Evolutionary conservation across 2,888 invertebrate species (phyloP), one percentile per base, ranked within the genome.

Genomic region (Limnephilus auricula): DNA sequence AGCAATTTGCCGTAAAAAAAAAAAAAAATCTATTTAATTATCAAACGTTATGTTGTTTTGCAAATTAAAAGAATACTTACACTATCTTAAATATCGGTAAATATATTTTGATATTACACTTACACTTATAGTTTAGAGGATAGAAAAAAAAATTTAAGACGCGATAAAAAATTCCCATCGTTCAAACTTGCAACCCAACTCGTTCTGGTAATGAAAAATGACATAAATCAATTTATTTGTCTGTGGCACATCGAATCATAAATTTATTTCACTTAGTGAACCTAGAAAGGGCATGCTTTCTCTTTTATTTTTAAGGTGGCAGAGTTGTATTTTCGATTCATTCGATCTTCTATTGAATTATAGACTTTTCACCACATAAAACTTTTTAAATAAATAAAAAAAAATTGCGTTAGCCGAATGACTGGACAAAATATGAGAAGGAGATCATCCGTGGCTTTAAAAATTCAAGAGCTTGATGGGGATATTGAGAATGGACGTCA

Each of bases 161-260:
- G 40, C 40, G 12, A 45, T 45, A 65, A 65, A 65, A 65, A 65
- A 65, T 65, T 31, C 32, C 31, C 9, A 37, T 12, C 80, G 0
- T 80, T 31, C 80, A 80, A 80, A 31, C 37, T 25, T n/a, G 18
- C 83, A 25, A 83, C 83, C n/a, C 83, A 18, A 32, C 10, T 25
- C 83, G 25, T 37, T 83, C 83, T 83, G n/a, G 83, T 83, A 37
- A 83, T 83, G 83, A 83, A 34, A 83, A 83, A 83, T 83, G 83
- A 34, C 32, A 65, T 65, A 65, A 65, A 65, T 65, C 25, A 65
- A 65, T 65, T 65, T n/a, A 65, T 65, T n/a, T 65, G 65, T 65
- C 65, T 65, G 65, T 65, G n/a, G 65, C 65, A 65, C 25, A 6
- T n/a, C 25, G 25, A 65, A 65, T 65, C 65, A n/a, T 65, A 65